Evolutionary conservation across 2,797 vertebrate species (phyloP).

Genomic region (Miichthys miiuy): DNA sequence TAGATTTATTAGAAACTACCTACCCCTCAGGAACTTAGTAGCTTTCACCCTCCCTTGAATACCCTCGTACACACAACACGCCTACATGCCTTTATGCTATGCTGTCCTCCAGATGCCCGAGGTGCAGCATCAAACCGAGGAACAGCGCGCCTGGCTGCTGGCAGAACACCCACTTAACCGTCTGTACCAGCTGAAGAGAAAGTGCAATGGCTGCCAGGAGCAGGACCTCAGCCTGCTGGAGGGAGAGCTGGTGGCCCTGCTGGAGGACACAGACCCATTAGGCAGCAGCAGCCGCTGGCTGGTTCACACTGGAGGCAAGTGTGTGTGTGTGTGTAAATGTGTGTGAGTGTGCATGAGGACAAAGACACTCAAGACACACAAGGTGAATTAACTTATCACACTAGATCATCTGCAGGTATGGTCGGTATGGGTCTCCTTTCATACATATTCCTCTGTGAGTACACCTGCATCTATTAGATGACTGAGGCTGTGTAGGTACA

Average conservation of each 20-base stretch:
- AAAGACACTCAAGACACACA: constrained; percentile 21
- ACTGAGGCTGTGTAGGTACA: constrained; percentile 27
- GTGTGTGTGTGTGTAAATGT: constrained; percentile 31
- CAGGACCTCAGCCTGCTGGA: constrained; percentile 93
- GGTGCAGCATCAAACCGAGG: constrained; percentile 89
- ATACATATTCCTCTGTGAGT: constrained; percentile 40
- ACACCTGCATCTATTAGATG: constrained; percentile 40
- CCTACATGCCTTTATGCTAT: constrained; percentile 15
- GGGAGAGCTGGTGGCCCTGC: constrained; percentile 93
- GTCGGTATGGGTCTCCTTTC: constrained; percentile 17
- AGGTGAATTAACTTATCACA: constrained; percentile 52
- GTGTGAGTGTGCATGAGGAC: constrained; percentile 23
- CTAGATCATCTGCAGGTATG: constrained; percentile 33
- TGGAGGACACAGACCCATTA: constrained; percentile 92
- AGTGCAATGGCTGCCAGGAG: constrained; percentile 95
- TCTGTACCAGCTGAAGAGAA: constrained; percentile 94
- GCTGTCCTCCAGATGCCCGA: constrained; percentile 81
- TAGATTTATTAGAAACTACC: constrained; percentile 4
- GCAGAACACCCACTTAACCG: constrained; percentile 81
- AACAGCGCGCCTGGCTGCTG: constrained; percentile 87
- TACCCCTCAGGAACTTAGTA: constrained; percentile 22
- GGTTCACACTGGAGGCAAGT: constrained; percentile 94
- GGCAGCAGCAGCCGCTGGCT: constrained; percentile 96
- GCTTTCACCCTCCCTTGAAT: constrained; percentile 3
- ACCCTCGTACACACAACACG: neutral